Conservation (phyloP, 2,113 vertebrate genomes). For the Theropithecus gelada region DNA sequence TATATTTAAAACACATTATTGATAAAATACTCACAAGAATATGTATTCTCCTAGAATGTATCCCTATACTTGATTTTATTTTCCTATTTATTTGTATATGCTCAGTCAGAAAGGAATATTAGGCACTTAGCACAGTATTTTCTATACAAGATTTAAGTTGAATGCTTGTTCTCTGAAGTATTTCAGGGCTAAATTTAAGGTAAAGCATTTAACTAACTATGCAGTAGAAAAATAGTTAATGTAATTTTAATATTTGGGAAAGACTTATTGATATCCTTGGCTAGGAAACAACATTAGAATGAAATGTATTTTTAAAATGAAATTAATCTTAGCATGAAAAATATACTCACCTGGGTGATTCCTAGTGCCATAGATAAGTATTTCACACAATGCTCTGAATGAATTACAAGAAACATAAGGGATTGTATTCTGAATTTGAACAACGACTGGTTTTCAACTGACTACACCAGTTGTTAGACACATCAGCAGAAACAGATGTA, state of each 20-base stretch:
- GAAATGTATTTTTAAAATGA: background rate
- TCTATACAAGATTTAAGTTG: background rate
- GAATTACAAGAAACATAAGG: background rate
- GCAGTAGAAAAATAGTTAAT: background rate
- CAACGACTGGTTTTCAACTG: background rate
- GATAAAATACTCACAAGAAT: background rate
- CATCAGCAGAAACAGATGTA: background rate
- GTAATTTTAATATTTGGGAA: background rate
- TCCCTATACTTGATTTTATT: background rate
- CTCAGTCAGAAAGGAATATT: background rate
- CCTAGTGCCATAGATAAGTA: background rate
- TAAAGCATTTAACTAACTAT: background rate
- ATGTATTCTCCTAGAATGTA: background rate
- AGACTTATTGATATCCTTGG: background rate
- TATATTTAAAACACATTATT: background rate
- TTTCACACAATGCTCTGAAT: background rate
- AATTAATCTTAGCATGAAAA: background rate
- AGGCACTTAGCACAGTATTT: background rate
- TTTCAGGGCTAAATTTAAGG: background rate
- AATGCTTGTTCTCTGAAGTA: background rate
- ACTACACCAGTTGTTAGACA: background rate
- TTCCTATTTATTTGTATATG: background rate
- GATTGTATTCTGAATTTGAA: background rate
- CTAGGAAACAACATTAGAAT: background rate
- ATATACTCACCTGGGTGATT: background rate